Percentiles rank a stretch among this genome's conserved stretches.
phyloP scores from a whole-genome alignment of 2,113 vertebrate species.

The Passer montanus region DNA sequence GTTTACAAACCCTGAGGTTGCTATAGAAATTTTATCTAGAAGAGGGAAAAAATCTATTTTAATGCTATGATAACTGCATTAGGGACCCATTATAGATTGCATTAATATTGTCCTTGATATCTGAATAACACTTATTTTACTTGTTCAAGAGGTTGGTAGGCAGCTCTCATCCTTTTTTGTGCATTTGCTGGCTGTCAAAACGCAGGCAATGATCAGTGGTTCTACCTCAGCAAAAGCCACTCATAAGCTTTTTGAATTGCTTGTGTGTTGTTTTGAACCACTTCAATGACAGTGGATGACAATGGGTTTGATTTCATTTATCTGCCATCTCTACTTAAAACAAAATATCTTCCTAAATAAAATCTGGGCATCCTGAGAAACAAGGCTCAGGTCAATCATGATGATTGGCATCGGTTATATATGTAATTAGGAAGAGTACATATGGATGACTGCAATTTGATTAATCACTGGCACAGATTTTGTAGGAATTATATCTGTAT shows the following conservation, averaged over 20 bases:
- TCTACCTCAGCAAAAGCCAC: constrained; percentile 23
- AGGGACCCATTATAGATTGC: not conserved
- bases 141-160: constrained; percentile 73
- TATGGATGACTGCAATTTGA: not conserved
- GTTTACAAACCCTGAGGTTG: not conserved
- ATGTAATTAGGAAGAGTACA: not conserved
- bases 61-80: not conserved
- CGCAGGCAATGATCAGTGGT: constrained; percentile 76
- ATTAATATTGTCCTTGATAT: not conserved
- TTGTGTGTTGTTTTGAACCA: not conserved
- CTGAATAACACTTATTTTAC: constrained; percentile 53
- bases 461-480: not conserved
- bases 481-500: not conserved
- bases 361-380: not conserved
- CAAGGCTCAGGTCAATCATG: not conserved
- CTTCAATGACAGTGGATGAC: not conserved
- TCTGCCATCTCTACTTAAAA: not conserved
- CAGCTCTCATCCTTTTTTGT: constrained; percentile 81
- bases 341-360: not conserved
- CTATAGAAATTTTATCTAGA: not conserved
- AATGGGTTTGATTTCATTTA: not conserved
- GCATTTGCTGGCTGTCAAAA: constrained; percentile 75
- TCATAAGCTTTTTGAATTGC: not conserved
- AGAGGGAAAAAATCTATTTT: not conserved
- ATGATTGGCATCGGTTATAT: not conserved